A percentile compares a stretch with the other conserved stretches of the same genome.
Evolutionary conservation across 2,113 vertebrate species (phyloP).

Genomic region (Otus sunia): DNA sequence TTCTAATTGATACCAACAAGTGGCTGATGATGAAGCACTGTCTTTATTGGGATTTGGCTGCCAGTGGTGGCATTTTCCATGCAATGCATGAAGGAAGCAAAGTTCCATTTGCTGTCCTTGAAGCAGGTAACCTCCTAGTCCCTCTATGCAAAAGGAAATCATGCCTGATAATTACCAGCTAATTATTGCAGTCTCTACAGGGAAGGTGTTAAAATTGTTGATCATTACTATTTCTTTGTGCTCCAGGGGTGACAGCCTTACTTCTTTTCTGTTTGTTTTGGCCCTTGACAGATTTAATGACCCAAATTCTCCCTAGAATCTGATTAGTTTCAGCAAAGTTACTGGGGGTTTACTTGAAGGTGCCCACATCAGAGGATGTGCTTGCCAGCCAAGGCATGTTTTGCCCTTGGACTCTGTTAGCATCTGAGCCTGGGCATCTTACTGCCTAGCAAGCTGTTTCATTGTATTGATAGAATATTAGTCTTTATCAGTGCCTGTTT

Average conservation of each 20-base stretch:
- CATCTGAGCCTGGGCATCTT: background rate
- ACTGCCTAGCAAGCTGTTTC: background rate
- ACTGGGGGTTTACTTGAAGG: background rate
- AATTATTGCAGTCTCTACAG: conserved; percentile 23
- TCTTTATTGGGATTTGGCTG: background rate
- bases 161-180: background rate
- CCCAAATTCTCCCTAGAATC: background rate
- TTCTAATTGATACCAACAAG: background rate
- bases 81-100: background rate
- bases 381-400: background rate
- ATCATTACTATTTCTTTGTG: background rate
- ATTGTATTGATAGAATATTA: background rate
- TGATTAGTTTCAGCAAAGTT: background rate
- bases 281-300: conserved; percentile 7
- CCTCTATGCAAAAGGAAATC: background rate
- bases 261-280: conserved; percentile 24
- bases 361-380: background rate
- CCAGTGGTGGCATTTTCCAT: background rate
- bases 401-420: background rate
- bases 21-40: background rate
- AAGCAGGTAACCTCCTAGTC: background rate
- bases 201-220: conserved; percentile 29
- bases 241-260: background rate
- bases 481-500: background rate
- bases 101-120: background rate